A percentile compares a stretch with the other conserved stretches of the same genome.
Conservation (phyloP, 2,888 invertebrate genomes). For the Noctua fimbriata region DNA sequence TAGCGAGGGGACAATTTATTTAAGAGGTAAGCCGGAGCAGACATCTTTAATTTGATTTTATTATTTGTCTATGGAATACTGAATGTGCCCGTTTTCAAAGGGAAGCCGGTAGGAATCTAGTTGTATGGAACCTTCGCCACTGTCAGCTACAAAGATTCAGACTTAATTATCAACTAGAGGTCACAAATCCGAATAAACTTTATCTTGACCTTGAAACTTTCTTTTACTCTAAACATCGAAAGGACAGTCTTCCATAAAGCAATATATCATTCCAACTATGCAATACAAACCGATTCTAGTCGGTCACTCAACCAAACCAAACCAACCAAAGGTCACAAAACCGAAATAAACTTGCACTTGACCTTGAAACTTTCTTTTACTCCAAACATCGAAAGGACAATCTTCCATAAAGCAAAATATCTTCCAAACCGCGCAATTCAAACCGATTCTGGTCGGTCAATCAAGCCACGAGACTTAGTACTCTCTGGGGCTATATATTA, state of each 20-base stretch:
- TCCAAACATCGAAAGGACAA: background rate
- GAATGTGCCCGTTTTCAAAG: no score
- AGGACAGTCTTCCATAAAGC: background rate
- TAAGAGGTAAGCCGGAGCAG: no score
- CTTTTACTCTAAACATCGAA: background rate
- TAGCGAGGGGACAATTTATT: no score
- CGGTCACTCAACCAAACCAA: conserved; percentile 39
- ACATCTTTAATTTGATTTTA: no score
- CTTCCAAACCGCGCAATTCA: conserved; percentile 21
- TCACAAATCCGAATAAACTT: conserved; percentile 13
- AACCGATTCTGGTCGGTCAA: conserved; percentile 27
- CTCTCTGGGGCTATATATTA: conserved; percentile 56
- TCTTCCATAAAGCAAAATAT: conserved; percentile 8
- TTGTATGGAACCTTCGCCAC: no score
- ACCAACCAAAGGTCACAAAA: no score
- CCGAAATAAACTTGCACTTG: no score
- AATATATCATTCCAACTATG: conserved; percentile 1
- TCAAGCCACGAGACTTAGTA: conserved; percentile 10
- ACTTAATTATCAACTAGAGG: background rate
- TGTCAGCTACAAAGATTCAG: background rate
- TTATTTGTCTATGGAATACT: no score
- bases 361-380: no score
- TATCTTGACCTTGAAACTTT: conserved; percentile 3
- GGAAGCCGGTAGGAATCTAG: no score
- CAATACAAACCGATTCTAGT: conserved; percentile 22